Evolutionary conservation across 2,797 vertebrate species (phyloP).

Genomic region (Danionella dracula): DNA sequence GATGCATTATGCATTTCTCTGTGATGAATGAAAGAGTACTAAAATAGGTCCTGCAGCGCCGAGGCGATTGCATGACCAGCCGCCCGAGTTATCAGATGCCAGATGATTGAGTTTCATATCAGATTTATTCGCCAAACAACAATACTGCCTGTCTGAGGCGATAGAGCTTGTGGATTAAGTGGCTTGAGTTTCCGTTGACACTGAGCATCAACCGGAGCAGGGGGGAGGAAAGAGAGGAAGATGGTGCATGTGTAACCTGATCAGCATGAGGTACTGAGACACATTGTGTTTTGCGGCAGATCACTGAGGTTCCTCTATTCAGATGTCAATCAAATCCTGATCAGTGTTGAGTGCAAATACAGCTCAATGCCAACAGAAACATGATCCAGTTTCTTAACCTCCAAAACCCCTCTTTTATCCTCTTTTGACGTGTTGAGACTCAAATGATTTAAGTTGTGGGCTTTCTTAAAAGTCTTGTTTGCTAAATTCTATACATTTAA

Average conservation of each 20-base stretch:
- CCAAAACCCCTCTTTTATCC: not conserved
- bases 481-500: too few relatives aligned
- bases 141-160: slow-evolving; percentile 2
- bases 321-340: slow-evolving; percentile 38
- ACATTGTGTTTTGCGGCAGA: slow-evolving; percentile 30
- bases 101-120: slow-evolving; percentile 26
- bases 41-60: slow-evolving; percentile 16
- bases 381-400: slow-evolving; percentile 22
- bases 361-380: slow-evolving; percentile 25
- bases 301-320: slow-evolving; percentile 37
- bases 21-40: slow-evolving; percentile 27
- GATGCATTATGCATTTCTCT: slow-evolving; percentile 33
- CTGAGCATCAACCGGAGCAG: slow-evolving; percentile 28
- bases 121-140: slow-evolving; percentile 23
- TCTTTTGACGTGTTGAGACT: too few relatives aligned
- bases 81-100: slow-evolving; percentile 23
- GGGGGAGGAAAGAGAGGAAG: slow-evolving; percentile 9
- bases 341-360: slow-evolving; percentile 34
- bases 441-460: too few relatives aligned
- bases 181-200: slow-evolving; percentile 26
- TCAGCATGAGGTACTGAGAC: slow-evolving; percentile 19
- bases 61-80: slow-evolving; percentile 18
- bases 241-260: slow-evolving; percentile 34
- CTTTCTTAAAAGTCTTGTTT: too few relatives aligned
- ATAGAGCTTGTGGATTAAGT: slow-evolving; percentile 39